Evolutionary conservation across 2,888 invertebrate genomes (phyloP), one percentile per base, ranked within the genome.

Genomic region (Punctoribates punctum): DNA sequence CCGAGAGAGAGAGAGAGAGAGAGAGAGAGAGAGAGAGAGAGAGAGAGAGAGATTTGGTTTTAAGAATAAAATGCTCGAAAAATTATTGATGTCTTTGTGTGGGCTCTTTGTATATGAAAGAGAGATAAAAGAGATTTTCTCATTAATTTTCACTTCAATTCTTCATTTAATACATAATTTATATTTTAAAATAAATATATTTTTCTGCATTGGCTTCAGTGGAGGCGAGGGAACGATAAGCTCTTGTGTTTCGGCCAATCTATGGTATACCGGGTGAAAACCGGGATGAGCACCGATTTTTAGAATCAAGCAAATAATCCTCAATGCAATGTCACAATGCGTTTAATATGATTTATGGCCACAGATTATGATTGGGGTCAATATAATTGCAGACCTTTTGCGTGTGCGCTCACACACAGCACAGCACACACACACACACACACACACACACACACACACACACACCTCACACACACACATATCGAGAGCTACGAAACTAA

Each of bases 331-430:
- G 57, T 57, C 57, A 57, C 57, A 57, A 57, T 57, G 57, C 20
- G 25, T 57, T 57, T 57, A 57, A 57, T 57, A 57, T 57, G 57
- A 57, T 57, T 57, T 57, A 57, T 57, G 57, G 57, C 11, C 9
- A 17, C 34, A 34, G 57, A 57, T 57, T 57, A 23, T 57, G 25
- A 57, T 23, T 57, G 57, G 25, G 57, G 57, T 57, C 57, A 57
- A 48, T 57, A 57, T 57, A 57, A 57, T 57, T 57, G 57, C 15
- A 20, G 57, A 57, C 57, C 57, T 57, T 48, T 57, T 57, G 57
- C 57, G 57, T 57, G 57, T 20, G 57, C 34, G 51, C 51, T 15
- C 20, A 34, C 34, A 5, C 34, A 34, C 34, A 34, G 34, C 34
- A 34, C 34, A 34, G 34, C 34, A 34, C 34, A 34, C 34, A 8